Base-by-base conservation (phyloP, 2,113 vertebrate species). In the Sula dactylatra region DNA sequence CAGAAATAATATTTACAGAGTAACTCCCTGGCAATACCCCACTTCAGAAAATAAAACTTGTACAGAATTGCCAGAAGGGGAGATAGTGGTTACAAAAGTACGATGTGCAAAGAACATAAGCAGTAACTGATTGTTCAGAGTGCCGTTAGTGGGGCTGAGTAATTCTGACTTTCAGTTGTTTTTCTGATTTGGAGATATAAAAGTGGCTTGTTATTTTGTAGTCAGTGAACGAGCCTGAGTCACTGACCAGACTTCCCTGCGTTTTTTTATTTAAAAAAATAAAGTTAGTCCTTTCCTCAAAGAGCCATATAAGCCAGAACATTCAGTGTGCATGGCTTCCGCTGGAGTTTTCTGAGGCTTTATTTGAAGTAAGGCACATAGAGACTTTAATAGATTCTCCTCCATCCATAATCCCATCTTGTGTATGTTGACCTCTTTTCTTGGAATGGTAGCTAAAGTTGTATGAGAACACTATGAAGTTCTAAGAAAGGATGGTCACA, bases 1-100 rank as follows among this genome's bases (percentile, higher is more conserved):
- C 91, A 96, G 73, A 92, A 90, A 84, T 79, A 94, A 95, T 93
- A 94, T 97, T 95, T 96, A 89, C 65, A 65, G 69, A 89, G 83
- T 55, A 90, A 56, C 86, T 97, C 32, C 69, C 34, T 96, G 91
- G 88, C 80, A 96, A 71, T 71, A 76, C 16, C 80, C 16, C 32
- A 58, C 83, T 90, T 86, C 77, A 93, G 69, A 91, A 92, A 91
- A 64, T 71, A 70, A 79, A 94, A 91, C 69, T 59, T 92, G 38
- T 59, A 74, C n/a, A 49, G 82, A 88, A 83, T 55, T 94, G 52
- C 76, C 80, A 82, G 81, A 66, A 86, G 83, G 79, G 31, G 49
- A 91, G 80, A 36, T 25, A 61, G 70, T 42, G 77, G 47, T 86
- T 86, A 47, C 74, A 64, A 47, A 88, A 92, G 86, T 52, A 79